These are phyloP conservation scores for Hyposmocoma kahamanoa DNA, from an alignment of 1,140 invertebrate species.

Conservation along the genomic window DNA sequence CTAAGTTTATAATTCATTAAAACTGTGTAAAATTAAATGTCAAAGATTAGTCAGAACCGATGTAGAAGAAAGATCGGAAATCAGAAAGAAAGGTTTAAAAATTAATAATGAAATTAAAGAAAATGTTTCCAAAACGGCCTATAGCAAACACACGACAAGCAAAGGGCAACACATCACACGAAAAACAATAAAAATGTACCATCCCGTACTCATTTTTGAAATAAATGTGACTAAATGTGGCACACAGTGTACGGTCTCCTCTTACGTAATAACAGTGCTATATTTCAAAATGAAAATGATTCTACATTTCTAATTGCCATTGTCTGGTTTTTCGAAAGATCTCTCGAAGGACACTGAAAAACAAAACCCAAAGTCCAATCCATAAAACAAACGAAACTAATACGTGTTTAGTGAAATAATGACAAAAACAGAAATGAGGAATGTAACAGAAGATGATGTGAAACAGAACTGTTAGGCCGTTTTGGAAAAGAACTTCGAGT, in stretches of 20 bases:
- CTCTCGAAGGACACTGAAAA: conserved; percentile 69
- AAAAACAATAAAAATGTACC: conserved; percentile 53
- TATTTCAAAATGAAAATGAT: conserved; percentile 55
- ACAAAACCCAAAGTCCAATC: conserved; percentile 23
- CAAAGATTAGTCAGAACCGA: conserved; percentile 12
- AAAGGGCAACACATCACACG: conserved; percentile 61
- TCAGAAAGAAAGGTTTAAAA: conserved; percentile 30
- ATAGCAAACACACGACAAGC: conserved; percentile 73
- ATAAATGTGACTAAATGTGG: conserved; percentile 50
- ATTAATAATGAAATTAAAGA: conserved; percentile 24
- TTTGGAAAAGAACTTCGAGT: conserved; percentile 66
- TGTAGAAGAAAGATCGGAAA: conserved; percentile 37
- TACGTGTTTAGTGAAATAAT: conserved; percentile 49
- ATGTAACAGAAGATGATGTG: conserved; percentile 50
- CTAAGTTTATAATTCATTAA: background rate
- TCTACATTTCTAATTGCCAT: conserved; percentile 42
- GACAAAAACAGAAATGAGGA: conserved; percentile 47
- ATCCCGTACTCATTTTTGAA: conserved; percentile 36
- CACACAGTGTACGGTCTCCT: conserved; percentile 42
- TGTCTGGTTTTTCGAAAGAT: conserved; percentile 57
- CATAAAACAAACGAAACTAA: conserved; percentile 31
- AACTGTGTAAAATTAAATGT: background rate
- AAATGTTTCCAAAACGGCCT: conserved; percentile 71
- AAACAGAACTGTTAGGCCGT: conserved; percentile 68
- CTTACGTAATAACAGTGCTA: conserved; percentile 44